These are phyloP conservation scores for Drosophila willistoni DNA, from an alignment of 1,140 invertebrate genomes.

Conservation along the genomic window DNA sequence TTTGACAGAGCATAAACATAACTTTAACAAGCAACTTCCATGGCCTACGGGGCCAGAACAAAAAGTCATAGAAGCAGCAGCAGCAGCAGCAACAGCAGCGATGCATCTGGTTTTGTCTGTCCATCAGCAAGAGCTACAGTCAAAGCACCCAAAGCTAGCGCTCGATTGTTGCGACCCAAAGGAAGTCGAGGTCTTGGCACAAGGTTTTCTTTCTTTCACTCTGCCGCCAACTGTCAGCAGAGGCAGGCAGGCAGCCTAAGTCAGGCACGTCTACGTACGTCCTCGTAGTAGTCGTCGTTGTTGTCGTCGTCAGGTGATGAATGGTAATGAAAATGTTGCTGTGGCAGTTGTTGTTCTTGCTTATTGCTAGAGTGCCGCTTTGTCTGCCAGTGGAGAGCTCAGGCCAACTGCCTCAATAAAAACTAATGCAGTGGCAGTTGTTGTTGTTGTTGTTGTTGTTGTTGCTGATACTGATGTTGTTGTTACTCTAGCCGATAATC, in stretches of 20 bases:
- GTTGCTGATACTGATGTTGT: constrained; percentile 22
- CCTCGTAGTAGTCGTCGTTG: constrained; percentile 19
- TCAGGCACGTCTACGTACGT: constrained; percentile 5
- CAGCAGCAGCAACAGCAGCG: constrained; percentile 46
- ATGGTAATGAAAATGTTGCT: constrained; percentile 81
- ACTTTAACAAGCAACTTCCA: constrained; percentile 63
- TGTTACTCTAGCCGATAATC: constrained; percentile 45
- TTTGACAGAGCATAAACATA: constrained; percentile 53
- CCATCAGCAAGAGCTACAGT: background rate
- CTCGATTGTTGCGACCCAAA: constrained; percentile 63
- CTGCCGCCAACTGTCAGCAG: constrained; percentile 13
- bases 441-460: constrained; percentile 45
- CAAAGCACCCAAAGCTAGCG: constrained; percentile 6
- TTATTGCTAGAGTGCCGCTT: constrained; percentile 61
- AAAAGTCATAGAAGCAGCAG: constrained; percentile 39
- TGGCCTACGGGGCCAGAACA: constrained; percentile 56
- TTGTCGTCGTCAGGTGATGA: constrained; percentile 71
- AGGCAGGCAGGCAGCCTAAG: background rate
- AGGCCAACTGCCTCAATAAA: constrained; percentile 76
- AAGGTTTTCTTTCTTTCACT: constrained; percentile 66
- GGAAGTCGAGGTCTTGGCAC: constrained; percentile 80
- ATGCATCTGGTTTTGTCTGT: constrained; percentile 30
- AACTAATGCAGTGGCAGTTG: constrained; percentile 76
- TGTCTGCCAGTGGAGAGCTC: constrained; percentile 61
- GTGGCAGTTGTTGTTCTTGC: constrained; percentile 65